Evolutionary conservation across 2,888 invertebrate species (phyloP).

Genomic region (Platycheirus rosarum): DNA sequence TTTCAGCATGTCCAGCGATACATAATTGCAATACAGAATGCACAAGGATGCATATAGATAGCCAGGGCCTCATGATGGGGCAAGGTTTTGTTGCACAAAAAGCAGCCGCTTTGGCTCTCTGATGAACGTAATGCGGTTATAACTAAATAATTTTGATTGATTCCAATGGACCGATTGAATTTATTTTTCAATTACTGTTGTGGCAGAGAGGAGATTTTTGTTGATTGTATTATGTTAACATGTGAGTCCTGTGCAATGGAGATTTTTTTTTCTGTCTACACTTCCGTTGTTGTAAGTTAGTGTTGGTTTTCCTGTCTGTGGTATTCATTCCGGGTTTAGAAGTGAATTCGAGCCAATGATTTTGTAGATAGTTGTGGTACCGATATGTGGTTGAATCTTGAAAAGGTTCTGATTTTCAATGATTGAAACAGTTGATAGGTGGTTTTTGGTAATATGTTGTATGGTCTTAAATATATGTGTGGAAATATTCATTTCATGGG

Average conservation of each 20-base stretch:
- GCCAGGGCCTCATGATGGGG: background rate
- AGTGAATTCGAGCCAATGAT: conserved; percentile 16
- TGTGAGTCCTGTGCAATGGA: background rate
- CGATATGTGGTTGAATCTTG: conserved; percentile 21
- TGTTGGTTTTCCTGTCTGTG: background rate
- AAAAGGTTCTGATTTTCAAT: background rate
- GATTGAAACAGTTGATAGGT: background rate
- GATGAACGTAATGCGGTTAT: conserved; percentile 49
- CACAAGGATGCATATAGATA: background rate
- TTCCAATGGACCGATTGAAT: conserved; percentile 56
- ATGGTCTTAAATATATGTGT: no score
- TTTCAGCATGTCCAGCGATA: conserved; percentile 9
- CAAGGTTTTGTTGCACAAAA: background rate
- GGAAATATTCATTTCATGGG: no score
- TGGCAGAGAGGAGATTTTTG: conserved; percentile 44
- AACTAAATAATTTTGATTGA: conserved; percentile 59
- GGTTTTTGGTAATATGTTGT: conserved; percentile 3
- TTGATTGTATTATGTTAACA: conserved; percentile 50
- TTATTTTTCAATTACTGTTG: conserved; percentile 65
- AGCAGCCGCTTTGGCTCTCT: background rate
- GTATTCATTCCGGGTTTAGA: conserved; percentile 13
- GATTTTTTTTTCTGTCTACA: conserved; percentile 7
- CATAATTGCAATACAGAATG: conserved; percentile 27
- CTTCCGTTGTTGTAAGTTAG: background rate
- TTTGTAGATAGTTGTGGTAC: conserved; percentile 23